Evolutionary conservation across 2,797 vertebrate species (phyloP), one percentile per base, ranked within the genome.

Genomic region (Halcyon smyrnensis): DNA sequence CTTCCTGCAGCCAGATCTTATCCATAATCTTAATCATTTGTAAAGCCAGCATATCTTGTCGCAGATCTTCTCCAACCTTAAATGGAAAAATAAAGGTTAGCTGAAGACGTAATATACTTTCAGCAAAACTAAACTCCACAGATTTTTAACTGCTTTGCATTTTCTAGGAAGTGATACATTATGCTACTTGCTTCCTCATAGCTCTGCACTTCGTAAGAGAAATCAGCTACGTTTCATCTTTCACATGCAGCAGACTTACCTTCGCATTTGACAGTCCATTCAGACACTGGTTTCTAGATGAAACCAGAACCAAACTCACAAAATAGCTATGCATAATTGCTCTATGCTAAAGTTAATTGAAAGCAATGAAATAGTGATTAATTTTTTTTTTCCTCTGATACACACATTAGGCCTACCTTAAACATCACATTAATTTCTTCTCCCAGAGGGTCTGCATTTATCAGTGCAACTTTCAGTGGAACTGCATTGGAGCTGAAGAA

Each of bases 21-120:
- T 99, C 99, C 99, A 99, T 99, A 81, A 99, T 99, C 85, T 99
- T 99, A 97, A 99, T 99, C 99, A 99, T 99, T 97, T 99, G 99
- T 54, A 99, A 98, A 59, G 99, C 99, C 96, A 99, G 94, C 99
- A 99, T 99, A 98, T 99, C 99, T 97, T 99, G 99, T 53, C 99
- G 98, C 95, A 99, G 97, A 97, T 99, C 99, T 96, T 99, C 99
- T 84, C 99, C 99, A 71, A 99, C 99, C 99, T 99, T 94, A 73
- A 96, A 93, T 59, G 36, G 91, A 83, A 97, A 90, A 78, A 69
- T 15, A 30, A 11, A 54, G 43, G 19, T 50, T 93, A 95, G 73
- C 9, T 13, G 73, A n/a, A 92, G 45, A 92, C 60, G 86, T 7
- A 56, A 80, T 2, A 84, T 4, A 12, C 65, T 95, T 95, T 80